These are phyloP conservation scores for Tipula helvola DNA, from an alignment of 2,888 invertebrate species.

Conservation along the genomic window DNA sequence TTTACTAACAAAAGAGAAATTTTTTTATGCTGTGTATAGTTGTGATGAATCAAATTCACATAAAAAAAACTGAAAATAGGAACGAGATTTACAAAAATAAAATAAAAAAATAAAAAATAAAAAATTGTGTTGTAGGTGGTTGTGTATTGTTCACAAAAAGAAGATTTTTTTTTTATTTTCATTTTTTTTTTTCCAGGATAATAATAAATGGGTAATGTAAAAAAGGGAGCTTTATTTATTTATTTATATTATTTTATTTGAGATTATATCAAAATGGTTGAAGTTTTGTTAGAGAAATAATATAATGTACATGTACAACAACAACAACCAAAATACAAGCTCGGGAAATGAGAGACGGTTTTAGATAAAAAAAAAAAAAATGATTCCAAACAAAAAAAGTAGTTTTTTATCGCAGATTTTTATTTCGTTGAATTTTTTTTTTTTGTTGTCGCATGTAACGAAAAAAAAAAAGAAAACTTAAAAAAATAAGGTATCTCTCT, in stretches of 20 bases:
- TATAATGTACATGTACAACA: background rate
- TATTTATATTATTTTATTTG: background rate
- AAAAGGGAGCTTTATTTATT: slow-evolving; percentile 7
- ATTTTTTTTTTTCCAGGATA: background rate
- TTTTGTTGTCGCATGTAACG: background rate
- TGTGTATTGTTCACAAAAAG: background rate
- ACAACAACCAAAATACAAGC: background rate
- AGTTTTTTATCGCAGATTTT: slow-evolving; percentile 4
- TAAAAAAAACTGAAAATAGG: slow-evolving; percentile 6
- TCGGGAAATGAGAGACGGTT: slow-evolving; percentile 4
- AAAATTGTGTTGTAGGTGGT: background rate
- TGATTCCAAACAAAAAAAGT: background rate
- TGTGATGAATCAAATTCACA: slow-evolving; percentile 8
- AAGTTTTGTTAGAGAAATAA: slow-evolving; percentile 8
- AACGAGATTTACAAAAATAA: background rate
- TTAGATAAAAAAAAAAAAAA: background rate
- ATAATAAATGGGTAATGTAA: background rate
- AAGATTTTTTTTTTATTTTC: background rate
- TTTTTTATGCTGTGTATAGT: slow-evolving; percentile 5
- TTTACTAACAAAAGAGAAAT: background rate
- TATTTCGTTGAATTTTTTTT: background rate
- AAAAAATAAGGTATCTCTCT: background rate
- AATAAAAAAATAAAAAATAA: background rate
- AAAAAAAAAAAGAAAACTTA: background rate
- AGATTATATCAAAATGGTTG: slow-evolving; percentile 9